Percentiles rank a stretch among this genome's conserved stretches.
phyloP scores from a whole-genome alignment of 2,113 vertebrate genomes.

The Sceloporus tristichus region DNA sequence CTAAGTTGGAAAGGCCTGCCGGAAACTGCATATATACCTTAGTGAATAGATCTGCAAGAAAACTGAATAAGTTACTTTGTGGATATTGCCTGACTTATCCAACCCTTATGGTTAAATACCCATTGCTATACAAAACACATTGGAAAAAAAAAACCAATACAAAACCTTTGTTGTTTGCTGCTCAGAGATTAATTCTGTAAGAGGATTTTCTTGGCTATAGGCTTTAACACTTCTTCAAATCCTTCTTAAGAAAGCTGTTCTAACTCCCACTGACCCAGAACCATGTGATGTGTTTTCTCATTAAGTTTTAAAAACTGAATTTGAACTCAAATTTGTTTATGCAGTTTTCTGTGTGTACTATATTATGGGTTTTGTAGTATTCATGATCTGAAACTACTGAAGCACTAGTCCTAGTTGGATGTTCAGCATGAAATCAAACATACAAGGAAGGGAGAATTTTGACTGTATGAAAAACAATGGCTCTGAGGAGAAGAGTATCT shows the following conservation, averaged over 20 bases:
- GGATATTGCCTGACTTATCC: not conserved
- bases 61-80: not conserved
- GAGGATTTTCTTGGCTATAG: slow-evolving; percentile 13
- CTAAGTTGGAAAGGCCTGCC: not conserved
- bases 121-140: not conserved
- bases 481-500: too few relatives aligned
- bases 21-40: not conserved
- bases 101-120: not conserved
- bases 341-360: not conserved
- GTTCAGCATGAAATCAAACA: too few relatives aligned
- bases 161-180: slow-evolving; percentile 8
- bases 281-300: not conserved
- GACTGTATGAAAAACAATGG: too few relatives aligned
- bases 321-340: not conserved
- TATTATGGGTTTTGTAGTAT: not conserved
- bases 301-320: not conserved
- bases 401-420: not conserved
- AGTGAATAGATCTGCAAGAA: not conserved
- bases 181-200: slow-evolving; percentile 13
- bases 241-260: not conserved
- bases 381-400: not conserved
- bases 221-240: slow-evolving; percentile 1
- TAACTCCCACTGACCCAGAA: not conserved
- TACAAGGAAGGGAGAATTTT: too few relatives aligned
- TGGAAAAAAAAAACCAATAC: not conserved